Evolutionary conservation across 2,888 invertebrate genomes (phyloP), one percentile per base, ranked within the genome.

Genomic region (Diabrotica balteata): DNA sequence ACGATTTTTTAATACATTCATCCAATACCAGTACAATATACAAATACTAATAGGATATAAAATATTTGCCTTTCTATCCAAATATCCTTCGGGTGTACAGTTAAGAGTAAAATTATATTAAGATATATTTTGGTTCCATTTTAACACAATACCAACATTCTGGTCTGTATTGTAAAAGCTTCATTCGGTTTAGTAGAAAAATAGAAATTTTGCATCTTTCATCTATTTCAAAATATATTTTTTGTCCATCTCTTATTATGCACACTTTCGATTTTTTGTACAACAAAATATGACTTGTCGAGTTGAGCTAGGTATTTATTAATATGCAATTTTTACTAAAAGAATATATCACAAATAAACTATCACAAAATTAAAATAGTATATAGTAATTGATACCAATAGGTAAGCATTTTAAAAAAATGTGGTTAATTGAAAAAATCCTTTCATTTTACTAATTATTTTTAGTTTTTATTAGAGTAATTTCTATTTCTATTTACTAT

Each of bases 291-390:
- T 58, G 60, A 63, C 44, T 59, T 63, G 67, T 70, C 68, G 60
- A 71, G 62, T 66, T 57, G 65, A 61, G 61, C 61, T 55, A 45
- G 55, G 45, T 57, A 51, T 70, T 61, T 67, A 42, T 63, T 59
- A 58, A 71, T 72, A 73, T 69, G 71, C 71, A 72, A 76, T 77
- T 75, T 68, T 71, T 66, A 67, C 62, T 66, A 68, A 54, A 75
- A 75, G 70, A 76, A 76, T 72, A 72, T 77, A 78, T 78, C 78
- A 78, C 78, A 79, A 79, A 76, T 74, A 73, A 74, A 78, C 77
- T 79, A 79, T 79, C 79, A 79, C 79, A 78, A 78, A 74, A 71
- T 75, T 72, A 73, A 61, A 66, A 69, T 69, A 64, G 58, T 64
- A 66, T 63, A 59, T 61, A 57, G 55, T 57, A 57, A 57, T 57